Conservation (phyloP, 2,888 invertebrate species). For the Branchipolynoe longqiensis region DNA sequence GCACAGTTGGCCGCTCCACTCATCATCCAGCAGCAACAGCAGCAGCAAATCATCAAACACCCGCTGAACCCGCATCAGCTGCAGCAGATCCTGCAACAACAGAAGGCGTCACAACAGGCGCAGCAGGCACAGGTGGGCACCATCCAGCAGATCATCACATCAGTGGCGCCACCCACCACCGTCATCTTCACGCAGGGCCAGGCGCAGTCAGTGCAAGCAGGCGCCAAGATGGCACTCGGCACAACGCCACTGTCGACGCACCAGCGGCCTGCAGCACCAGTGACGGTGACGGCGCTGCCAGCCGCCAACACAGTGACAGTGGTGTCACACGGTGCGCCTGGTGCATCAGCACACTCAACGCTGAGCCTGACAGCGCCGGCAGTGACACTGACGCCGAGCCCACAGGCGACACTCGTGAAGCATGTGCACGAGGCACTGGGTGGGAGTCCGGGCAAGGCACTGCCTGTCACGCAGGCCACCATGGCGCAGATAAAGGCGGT, state of each 20-base stretch:
- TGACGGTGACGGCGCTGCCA: slow-evolving; percentile 42
- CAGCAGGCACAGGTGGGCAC: slow-evolving; percentile 67
- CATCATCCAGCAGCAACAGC: slow-evolving; percentile 85
- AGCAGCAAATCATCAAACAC: slow-evolving; percentile 76
- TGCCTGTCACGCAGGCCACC: slow-evolving; percentile 45
- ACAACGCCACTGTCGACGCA: slow-evolving; percentile 65
- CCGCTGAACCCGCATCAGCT: slow-evolving; percentile 86
- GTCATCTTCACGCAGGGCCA: slow-evolving; percentile 67
- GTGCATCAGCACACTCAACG: neutral
- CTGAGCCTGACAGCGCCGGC: slow-evolving; percentile 25
- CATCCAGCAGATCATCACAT: slow-evolving; percentile 73
- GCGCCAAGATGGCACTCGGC: slow-evolving; percentile 67
- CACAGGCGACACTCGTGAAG: slow-evolving; percentile 44
- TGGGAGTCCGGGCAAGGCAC: slow-evolving; percentile 58
- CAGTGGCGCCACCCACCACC: slow-evolving; percentile 58
- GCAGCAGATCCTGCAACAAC: slow-evolving; percentile 88
- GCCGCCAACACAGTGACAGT: slow-evolving; percentile 24
- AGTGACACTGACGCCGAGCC: slow-evolving; percentile 44
- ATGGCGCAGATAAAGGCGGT: slow-evolving; percentile 48
- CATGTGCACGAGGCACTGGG: slow-evolving; percentile 60
- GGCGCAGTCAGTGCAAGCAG: slow-evolving; percentile 71
- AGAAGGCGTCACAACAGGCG: slow-evolving; percentile 82
- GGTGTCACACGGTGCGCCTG: slow-evolving; percentile 16
- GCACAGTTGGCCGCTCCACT: slow-evolving; percentile 80
- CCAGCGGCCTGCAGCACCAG: slow-evolving; percentile 44